Evolutionary conservation across 1,140 invertebrate species (phyloP).

Genomic region (Lutraria rhynchaena): DNA sequence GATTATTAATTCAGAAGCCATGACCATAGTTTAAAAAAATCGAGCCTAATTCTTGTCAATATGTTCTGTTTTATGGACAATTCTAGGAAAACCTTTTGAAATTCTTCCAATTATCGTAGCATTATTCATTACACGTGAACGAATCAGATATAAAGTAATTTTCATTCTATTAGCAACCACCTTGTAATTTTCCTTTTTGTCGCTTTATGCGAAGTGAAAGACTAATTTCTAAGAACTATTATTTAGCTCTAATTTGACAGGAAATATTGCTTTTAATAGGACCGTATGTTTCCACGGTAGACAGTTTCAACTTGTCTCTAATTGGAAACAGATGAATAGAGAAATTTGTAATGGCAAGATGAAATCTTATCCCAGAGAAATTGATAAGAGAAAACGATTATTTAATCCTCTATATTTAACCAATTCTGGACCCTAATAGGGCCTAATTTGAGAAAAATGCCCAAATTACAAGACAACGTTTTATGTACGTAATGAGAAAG

Average conservation of each 20-base stretch:
- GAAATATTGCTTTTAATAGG: constrained; percentile 40
- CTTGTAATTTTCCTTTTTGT: constrained; percentile 50
- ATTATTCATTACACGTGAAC: constrained; percentile 25
- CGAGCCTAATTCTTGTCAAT: constrained; percentile 23
- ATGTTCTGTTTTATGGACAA: constrained; percentile 5
- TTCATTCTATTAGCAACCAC: constrained; percentile 39
- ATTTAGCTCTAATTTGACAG: constrained; percentile 56
- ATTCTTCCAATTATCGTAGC: no score
- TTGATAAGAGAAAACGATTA: constrained; percentile 15
- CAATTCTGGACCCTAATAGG: no score
- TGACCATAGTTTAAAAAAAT: no score
- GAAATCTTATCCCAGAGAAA: constrained; percentile 5
- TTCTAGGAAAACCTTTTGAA: no score
- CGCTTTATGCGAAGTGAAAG: constrained; percentile 44
- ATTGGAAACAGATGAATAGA: constrained; percentile 41
- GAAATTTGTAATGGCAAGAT: constrained; percentile 35
- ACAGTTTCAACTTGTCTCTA: background rate
- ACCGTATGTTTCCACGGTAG: background rate
- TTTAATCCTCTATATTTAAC: background rate
- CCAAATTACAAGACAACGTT: no score
- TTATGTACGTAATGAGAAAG: no score
- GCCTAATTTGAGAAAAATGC: no score
- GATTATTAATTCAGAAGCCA: no score
- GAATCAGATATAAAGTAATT: constrained; percentile 51
- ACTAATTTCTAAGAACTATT: constrained; percentile 50